Conservation (phyloP, 1,140 invertebrate genomes). For the Brachionus angularis region DNA sequence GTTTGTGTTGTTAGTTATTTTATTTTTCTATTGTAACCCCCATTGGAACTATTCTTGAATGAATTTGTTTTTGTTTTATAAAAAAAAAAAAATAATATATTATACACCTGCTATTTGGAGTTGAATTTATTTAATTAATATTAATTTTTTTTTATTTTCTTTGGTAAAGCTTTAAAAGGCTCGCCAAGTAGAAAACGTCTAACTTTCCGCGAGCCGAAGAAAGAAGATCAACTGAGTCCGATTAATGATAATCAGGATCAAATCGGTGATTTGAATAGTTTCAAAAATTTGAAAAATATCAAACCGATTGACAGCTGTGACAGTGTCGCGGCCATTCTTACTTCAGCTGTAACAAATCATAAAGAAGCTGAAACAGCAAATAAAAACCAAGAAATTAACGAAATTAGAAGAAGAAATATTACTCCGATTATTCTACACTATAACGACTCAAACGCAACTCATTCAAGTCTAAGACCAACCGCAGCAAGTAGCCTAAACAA, state of each 20-base stretch:
- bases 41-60: background rate
- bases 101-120: no score
- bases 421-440: no score
- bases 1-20: background rate
- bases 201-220: slow-evolving; percentile 18
- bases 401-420: no score
- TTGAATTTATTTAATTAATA: background rate
- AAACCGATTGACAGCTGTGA: slow-evolving; percentile 38
- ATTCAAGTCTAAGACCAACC: background rate
- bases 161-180: slow-evolving; percentile 28
- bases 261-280: no score
- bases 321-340: slow-evolving; percentile 13
- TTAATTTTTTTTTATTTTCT: background rate
- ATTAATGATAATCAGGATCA: background rate
- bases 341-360: background rate
- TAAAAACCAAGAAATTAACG: no score
- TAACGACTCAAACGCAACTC: background rate
- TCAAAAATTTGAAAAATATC: slow-evolving; percentile 35
- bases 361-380: no score
- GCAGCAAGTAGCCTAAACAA: no score
- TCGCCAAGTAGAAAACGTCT: slow-evolving; percentile 7
- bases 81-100: no score
- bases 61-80: background rate
- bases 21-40: background rate
- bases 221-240: background rate